Percentiles rank a stretch among this genome's conserved stretches.
These are phyloP conservation scores for Drosophila ambigua DNA, from an alignment of 1,140 invertebrate genomes.

Conservation along the genomic window DNA sequence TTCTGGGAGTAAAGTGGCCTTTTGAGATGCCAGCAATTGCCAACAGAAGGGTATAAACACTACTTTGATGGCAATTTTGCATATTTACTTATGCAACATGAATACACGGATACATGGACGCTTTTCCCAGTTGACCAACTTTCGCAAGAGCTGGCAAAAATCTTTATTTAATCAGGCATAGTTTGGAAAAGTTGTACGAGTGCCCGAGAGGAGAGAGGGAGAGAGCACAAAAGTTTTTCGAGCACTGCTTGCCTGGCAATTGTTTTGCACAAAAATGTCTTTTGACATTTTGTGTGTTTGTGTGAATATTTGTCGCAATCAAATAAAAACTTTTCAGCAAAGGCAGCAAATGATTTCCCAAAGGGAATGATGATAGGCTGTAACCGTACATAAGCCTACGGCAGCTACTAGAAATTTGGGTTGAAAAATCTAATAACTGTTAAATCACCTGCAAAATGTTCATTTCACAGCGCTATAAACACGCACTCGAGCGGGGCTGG, in stretches of 20 bases:
- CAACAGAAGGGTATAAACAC: conserved; percentile 33
- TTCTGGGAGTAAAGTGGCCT: conserved; percentile 18
- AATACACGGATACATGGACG: background rate
- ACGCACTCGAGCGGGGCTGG: conserved; percentile 30
- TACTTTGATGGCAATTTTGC: conserved; percentile 52
- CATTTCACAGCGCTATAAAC: conserved; percentile 79
- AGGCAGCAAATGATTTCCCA: conserved; percentile 26
- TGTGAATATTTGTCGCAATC: conserved; percentile 69
- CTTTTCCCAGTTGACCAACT: conserved; percentile 39
- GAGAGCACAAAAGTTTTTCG: conserved; percentile 33
- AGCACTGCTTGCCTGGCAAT: conserved; percentile 31
- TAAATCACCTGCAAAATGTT: conserved; percentile 83
- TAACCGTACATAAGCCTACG: conserved; percentile 15
- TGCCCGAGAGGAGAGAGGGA: too few species aligned
- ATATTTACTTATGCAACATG: conserved; percentile 64
- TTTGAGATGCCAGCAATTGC: conserved; percentile 18
- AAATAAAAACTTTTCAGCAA: conserved; percentile 74
- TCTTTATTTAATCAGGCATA: conserved; percentile 81
- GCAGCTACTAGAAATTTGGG: conserved; percentile 28
- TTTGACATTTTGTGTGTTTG: conserved; percentile 65
- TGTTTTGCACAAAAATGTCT: conserved; percentile 55
- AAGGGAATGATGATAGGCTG: conserved; percentile 16
- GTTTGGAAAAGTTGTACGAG: conserved; percentile 53
- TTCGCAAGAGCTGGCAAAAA: conserved; percentile 33
- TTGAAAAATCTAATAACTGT: conserved; percentile 77